Evolutionary conservation across 1,140 invertebrate species (phyloP).

Genomic region (Drosophila auraria): DNA sequence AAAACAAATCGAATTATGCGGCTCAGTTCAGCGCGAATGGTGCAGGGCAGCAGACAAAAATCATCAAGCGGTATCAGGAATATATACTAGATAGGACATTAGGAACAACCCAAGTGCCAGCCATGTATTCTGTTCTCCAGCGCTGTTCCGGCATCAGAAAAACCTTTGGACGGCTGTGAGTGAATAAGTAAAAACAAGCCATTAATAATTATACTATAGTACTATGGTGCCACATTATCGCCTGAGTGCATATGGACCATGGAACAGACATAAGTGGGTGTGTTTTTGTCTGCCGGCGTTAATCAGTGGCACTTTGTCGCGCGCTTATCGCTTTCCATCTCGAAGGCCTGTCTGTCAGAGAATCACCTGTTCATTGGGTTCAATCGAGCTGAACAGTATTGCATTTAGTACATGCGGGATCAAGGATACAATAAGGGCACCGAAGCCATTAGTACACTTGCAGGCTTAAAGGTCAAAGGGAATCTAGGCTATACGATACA

Average conservation of each 20-base stretch:
- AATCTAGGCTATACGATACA: background rate
- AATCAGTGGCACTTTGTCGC: conserved; percentile 32
- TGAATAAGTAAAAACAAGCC: conserved; percentile 3
- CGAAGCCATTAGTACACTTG: background rate
- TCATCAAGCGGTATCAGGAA: background rate
- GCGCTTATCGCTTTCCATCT: conserved; percentile 29
- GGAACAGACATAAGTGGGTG: conserved; percentile 33
- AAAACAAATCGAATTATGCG: conserved; percentile 41
- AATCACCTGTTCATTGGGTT: conserved; percentile 61
- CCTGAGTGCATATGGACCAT: background rate
- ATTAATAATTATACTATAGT: conserved; percentile 9
- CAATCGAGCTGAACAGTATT: conserved; percentile 11
- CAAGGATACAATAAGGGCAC: background rate
- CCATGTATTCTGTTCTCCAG: conserved; percentile 39
- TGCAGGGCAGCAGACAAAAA: conserved; percentile 53
- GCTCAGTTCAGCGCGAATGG: conserved; percentile 55
- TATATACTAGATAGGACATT: conserved; percentile 15
- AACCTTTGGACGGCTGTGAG: conserved; percentile 70
- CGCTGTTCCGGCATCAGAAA: conserved; percentile 31
- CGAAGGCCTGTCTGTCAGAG: conserved; percentile 32
- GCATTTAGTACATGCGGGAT: conserved; percentile 6
- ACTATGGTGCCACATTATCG: background rate
- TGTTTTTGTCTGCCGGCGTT: conserved; percentile 17
- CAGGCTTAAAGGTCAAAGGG: background rate
- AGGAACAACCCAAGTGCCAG: conserved; percentile 8